Base-by-base conservation (phyloP, 1,140 invertebrate genomes). In the Drosophila seguyi region DNA sequence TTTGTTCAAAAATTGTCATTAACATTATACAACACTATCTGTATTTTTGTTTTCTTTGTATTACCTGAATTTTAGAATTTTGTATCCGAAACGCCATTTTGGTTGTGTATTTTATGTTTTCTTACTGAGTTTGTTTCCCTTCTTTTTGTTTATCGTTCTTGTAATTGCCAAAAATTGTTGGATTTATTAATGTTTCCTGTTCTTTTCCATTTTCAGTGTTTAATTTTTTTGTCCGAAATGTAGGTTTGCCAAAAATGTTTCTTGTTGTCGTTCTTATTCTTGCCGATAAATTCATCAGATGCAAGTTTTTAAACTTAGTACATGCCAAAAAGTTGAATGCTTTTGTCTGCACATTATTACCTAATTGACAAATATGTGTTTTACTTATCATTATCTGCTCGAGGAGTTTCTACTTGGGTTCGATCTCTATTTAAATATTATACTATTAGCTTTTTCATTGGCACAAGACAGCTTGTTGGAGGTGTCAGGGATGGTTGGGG, bases 41-140 rank as follows among this genome's bases (percentile, higher is more conserved):
- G 82, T 90, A 72, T 58, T 72, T 72, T 69, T 69, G 31, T 71
- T 67, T 47, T 69, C 14, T 65, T 87, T 76, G 72, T 81, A 85
- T 76, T 92, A 92, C 91, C 91, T 92, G 91, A 92, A 91, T 92
- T 92, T 92, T 92, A 92, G 91, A 92, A 92, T 92, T 92, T 92
- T 92, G 91, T 84, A 88, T 92, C 91, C 91, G 91, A 92, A 92
- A 92, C 87, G 82, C 87, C 75, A 59, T 91, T 88, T 88, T 83
- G 75, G 75, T 65, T 88, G 74, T 75, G 29, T 73, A 47, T 76
- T 78, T 53, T 53, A 29, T 50, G 47, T 50, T 71, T 50, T 62
- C 62, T 79, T 44, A 75, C 58, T 82, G 65, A 69, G 79, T 61
- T 81, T 67, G 59, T 81, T 80, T 60, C 58, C 57, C 69, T 29